Evolutionary conservation across 2,888 invertebrate genomes (phyloP).

Genomic region (Folsomia candida): DNA sequence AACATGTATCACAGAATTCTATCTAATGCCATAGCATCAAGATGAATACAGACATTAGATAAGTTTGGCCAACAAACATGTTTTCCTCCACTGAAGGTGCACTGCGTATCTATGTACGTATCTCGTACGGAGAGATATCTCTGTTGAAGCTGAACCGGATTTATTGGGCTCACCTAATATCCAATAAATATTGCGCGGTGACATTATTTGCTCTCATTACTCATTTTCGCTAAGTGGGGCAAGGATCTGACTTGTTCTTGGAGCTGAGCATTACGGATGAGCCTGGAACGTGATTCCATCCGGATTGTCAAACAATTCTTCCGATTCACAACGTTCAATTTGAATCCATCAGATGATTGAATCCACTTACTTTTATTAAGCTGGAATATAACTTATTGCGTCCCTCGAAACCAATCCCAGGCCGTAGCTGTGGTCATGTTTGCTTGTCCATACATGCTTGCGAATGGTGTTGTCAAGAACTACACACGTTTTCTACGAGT

Average conservation of each 20-base stretch:
- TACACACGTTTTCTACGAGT: too few species aligned
- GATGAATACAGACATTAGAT: too few species aligned
- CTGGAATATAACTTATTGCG: not conserved
- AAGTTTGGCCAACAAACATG: too few species aligned
- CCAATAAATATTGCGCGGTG: not conserved
- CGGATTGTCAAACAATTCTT: constrained; percentile 2
- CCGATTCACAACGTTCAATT: not conserved
- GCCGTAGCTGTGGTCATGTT: not conserved
- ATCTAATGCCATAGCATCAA: too few species aligned
- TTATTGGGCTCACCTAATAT: not conserved
- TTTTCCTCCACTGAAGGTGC: too few species aligned
- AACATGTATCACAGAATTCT: too few species aligned
- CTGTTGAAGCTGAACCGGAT: too few species aligned
- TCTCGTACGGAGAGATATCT: too few species aligned
- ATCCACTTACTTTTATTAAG: constrained; percentile 4
- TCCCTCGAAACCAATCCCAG: not conserved
- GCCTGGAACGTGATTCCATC: not conserved
- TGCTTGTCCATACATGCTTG: too few species aligned
- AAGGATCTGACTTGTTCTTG: not conserved
- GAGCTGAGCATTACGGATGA: not conserved
- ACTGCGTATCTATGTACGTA: too few species aligned
- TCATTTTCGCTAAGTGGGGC: not conserved
- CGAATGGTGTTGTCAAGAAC: too few species aligned
- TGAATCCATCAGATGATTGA: constrained; percentile 8
- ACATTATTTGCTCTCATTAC: not conserved